Percentiles rank a stretch among this genome's conserved stretches.
These are phyloP conservation scores for Plagiodera versicolora DNA, from an alignment of 2,888 invertebrate genomes.

Conservation along the genomic window DNA sequence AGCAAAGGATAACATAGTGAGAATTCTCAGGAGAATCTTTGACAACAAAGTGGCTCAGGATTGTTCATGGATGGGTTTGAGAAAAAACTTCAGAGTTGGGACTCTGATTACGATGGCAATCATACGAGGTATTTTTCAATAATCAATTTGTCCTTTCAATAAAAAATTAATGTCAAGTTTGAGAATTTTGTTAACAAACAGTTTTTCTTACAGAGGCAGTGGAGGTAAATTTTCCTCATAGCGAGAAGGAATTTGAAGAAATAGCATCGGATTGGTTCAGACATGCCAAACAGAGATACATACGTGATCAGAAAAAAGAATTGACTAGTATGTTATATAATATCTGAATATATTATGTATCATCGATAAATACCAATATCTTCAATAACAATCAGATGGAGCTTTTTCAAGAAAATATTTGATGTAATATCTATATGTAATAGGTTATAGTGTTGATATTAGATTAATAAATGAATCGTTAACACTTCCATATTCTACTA, in stretches of 20 bases:
- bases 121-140: slow-evolving; percentile 17
- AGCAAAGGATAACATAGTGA: slow-evolving; percentile 4
- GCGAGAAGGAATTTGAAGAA: slow-evolving; percentile 14
- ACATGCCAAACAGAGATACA: slow-evolving; percentile 13
- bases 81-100: slow-evolving; percentile 16
- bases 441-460: too few species aligned
- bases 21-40: slow-evolving; percentile 10
- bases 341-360: not conserved
- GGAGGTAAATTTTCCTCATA: slow-evolving; percentile 2
- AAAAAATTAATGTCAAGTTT: too few species aligned
- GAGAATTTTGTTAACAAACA: too few species aligned
- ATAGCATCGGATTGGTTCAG: slow-evolving; percentile 12
- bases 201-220: slow-evolving; percentile 5
- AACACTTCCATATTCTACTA: too few species aligned
- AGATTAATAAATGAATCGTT: too few species aligned
- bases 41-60: slow-evolving; percentile 13
- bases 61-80: slow-evolving; percentile 18
- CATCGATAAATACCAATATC: too few species aligned
- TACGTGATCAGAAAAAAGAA: slow-evolving; percentile 8
- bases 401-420: too few species aligned
- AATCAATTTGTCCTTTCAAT: too few species aligned
- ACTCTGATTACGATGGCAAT: slow-evolving; percentile 8
- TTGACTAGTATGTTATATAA: not conserved
- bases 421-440: too few species aligned
- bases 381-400: too few species aligned